A percentile compares a stretch with the other conserved stretches of the same genome.
phyloP scores from a whole-genome alignment of 2,797 vertebrate genomes.

The Melanotaenia pygmaea region DNA sequence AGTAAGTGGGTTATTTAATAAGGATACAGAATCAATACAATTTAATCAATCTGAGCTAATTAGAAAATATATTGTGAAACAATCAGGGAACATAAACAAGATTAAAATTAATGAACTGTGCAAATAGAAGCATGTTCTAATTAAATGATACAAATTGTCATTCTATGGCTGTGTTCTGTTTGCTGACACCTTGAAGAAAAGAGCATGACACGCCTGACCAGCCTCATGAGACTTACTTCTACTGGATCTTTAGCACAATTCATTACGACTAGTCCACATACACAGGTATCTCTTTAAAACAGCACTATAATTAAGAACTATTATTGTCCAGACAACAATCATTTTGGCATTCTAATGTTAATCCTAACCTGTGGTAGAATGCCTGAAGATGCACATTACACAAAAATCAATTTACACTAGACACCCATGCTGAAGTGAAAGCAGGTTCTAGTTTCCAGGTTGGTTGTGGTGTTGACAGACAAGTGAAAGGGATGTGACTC shows the following conservation, averaged over 20 bases:
- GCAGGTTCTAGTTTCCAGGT: background rate
- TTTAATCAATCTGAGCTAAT: constrained; percentile 83
- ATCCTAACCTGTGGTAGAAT: background rate
- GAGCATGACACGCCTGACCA: constrained; percentile 51
- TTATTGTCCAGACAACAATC: background rate
- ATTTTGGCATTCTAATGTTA: background rate
- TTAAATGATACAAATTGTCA: constrained; percentile 83
- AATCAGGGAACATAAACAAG: constrained; percentile 83
- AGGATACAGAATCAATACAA: constrained; percentile 80
- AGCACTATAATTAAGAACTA: background rate
- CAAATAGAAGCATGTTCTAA: constrained; percentile 73
- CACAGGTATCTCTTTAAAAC: background rate
- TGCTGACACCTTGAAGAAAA: constrained; percentile 69
- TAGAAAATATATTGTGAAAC: constrained; percentile 82
- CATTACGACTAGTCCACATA: constrained; percentile 27
- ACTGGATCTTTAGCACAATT: constrained; percentile 44
- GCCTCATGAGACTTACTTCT: constrained; percentile 36
- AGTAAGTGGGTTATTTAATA: constrained; percentile 72
- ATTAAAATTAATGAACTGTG: constrained; percentile 83
- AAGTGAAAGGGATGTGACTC: background rate
- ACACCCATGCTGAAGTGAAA: background rate
- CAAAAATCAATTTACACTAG: background rate
- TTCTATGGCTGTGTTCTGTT: constrained; percentile 65
- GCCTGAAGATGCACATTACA: background rate
- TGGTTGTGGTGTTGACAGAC: background rate